Conservation (phyloP, 2,888 invertebrate genomes). For the Phania funesta region DNA sequence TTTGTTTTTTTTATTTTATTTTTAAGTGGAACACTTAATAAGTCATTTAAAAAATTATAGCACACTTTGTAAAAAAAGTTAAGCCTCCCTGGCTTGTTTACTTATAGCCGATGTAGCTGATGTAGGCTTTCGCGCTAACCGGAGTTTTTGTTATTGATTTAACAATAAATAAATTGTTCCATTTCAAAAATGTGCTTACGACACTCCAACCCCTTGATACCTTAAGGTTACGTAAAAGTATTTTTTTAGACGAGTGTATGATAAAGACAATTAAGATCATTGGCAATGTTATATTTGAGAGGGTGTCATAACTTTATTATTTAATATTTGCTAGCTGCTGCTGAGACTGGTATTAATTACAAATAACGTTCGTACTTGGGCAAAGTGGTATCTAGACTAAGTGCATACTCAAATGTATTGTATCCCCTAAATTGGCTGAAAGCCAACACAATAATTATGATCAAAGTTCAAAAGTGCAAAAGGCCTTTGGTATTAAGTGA, state of each 20-base stretch:
- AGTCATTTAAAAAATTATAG: slow-evolving; percentile 61
- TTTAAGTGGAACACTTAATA: slow-evolving; percentile 54
- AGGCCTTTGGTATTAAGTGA: neutral
- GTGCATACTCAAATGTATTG: slow-evolving; percentile 3
- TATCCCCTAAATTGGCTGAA: slow-evolving; percentile 34
- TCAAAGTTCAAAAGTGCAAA: slow-evolving; percentile 1
- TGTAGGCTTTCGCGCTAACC: neutral
- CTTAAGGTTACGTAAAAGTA: neutral
- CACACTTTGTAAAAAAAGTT: slow-evolving; percentile 17
- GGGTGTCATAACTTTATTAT: slow-evolving; percentile 1
- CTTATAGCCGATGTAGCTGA: too few relatives aligned
- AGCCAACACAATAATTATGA: slow-evolving; percentile 22
- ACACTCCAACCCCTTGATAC: neutral
- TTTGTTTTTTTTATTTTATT: neutral
- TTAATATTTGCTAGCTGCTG: neutral
- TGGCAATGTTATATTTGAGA: slow-evolving; percentile 31
- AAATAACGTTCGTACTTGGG: neutral
- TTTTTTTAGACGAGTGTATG: neutral
- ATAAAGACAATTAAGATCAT: slow-evolving; percentile 32
- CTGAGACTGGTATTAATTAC: slow-evolving; percentile 24
- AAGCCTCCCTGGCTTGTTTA: neutral
- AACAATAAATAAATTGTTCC: neutral
- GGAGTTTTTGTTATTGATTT: neutral
- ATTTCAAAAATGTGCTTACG: neutral
- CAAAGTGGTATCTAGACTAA: neutral